Percentiles rank a stretch among this genome's conserved stretches.
phyloP scores from a whole-genome alignment of 1,140 invertebrate species.

The Pectinophora gossypiella region DNA sequence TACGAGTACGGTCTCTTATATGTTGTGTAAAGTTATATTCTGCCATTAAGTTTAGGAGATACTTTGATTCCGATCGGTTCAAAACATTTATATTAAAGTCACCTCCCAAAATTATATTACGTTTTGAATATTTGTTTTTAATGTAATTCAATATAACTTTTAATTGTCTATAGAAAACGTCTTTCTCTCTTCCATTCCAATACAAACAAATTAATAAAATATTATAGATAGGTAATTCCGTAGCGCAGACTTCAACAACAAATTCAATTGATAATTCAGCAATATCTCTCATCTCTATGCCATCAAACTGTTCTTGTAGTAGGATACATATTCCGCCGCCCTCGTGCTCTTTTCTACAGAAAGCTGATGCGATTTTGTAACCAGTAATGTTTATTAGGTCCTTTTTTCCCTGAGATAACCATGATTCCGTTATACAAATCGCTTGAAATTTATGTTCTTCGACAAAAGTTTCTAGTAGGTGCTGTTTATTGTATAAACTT shows the following conservation, averaged over 20 bases:
- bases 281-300: constrained; percentile 17
- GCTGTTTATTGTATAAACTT: constrained; percentile 21
- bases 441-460: constrained; percentile 12
- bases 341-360: background rate
- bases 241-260: constrained; percentile 22
- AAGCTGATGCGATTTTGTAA: background rate
- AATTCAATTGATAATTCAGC: constrained; percentile 25
- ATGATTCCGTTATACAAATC: constrained; percentile 21
- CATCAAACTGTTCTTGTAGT: constrained; percentile 13
- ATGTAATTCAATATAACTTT: constrained; percentile 15
- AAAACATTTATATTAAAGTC: constrained; percentile 17
- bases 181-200: constrained; percentile 27
- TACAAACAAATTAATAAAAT: constrained; percentile 21
- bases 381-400: background rate
- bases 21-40: constrained; percentile 10
- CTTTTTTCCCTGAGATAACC: constrained; percentile 15
- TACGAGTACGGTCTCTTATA: constrained; percentile 8
- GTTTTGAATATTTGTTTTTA: constrained; percentile 15
- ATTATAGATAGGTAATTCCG: constrained; percentile 12
- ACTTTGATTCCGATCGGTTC: constrained; percentile 1
- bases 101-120: constrained; percentile 19
- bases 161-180: constrained; percentile 20
- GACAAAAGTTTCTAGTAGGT: constrained; percentile 16
- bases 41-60: constrained; percentile 7
- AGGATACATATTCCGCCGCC: constrained; percentile 11